Evolutionary conservation across 2,797 vertebrate species (phyloP), one percentile per base, ranked within the genome.

Genomic region (Gastrophryne carolinensis): DNA sequence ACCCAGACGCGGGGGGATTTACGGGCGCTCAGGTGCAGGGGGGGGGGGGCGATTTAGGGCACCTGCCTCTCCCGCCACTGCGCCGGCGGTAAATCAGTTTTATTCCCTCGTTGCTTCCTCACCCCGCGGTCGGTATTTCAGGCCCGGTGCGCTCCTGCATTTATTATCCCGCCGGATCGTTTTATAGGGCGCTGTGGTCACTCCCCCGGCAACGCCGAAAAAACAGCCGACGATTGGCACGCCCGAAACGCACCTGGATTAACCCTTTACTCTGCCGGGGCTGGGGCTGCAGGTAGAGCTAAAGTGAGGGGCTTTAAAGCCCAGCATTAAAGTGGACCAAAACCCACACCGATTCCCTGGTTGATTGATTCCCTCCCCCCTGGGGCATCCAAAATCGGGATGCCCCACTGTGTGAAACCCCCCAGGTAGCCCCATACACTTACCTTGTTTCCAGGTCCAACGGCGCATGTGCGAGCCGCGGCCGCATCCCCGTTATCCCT

Each of bases 151-250:
- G 60, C 58, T 75, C 44, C 64, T 32, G 54, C 26, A 67, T 57
- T 75, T 75, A 66, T 66, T 67, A 58, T 52, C 49, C 63, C 35
- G 23, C 37, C 35, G 62, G 39, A 37, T 67, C 63, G 61, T 75
- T 75, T 75, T 69, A 75, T 75, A 61, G 73, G 64, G 53, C 8
- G 34, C 30, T 30, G 64, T 61, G 73, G 73, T 75, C 73, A 75
- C 56, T 60, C 8, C 10, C 37, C 26, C 41, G 26, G 24, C 17
- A 17, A 24, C 44, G 11, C 11, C 41, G 21, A 52, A 30, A 52
- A 30, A 7, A 49, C 21, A 5, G 39, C 15, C 27, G 26, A 5
- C 39, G 9, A 62, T 72, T 39, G 52, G 32, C 13, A 54, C 11
- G 24, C 10, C n/a, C 44, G 19, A 47, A 37, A 19, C 5, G n/a